Conservation (phyloP, 2,113 vertebrate genomes). For the human (Homo sapiens) region DNA sequence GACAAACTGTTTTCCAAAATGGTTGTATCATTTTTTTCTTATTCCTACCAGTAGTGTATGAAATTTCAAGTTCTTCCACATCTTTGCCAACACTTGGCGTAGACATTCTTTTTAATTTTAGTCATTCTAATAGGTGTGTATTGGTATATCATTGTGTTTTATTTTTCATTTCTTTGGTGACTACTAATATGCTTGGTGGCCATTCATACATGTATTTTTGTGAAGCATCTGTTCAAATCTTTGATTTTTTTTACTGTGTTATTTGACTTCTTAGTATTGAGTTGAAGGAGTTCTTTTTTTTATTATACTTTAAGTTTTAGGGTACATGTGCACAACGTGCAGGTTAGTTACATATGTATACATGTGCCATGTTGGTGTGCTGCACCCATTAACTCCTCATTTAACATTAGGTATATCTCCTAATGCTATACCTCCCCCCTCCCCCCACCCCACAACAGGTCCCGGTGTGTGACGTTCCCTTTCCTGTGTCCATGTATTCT, state of each 20-base stretch:
- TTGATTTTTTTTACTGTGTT: background rate
- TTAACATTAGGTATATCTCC: too few relatives aligned
- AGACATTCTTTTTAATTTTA: background rate
- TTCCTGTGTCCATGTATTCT: too few relatives aligned
- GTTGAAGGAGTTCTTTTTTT: background rate
- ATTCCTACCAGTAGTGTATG: background rate
- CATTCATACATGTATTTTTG: background rate
- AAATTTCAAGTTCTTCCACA: background rate
- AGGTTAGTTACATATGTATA: too few relatives aligned
- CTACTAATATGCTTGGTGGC: background rate
- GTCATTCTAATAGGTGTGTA: background rate
- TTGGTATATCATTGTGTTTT: background rate
- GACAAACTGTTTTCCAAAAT: background rate
- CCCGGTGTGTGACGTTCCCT: too few relatives aligned
- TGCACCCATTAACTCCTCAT: too few relatives aligned
- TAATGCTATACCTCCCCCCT: too few relatives aligned
- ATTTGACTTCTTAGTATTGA: constrained; percentile 10
- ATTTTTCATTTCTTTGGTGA: background rate
- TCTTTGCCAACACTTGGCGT: background rate
- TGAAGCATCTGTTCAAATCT: background rate
- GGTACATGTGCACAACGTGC: too few relatives aligned
- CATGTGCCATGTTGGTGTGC: too few relatives aligned
- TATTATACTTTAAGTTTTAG: too few relatives aligned
- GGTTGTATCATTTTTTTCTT: background rate
- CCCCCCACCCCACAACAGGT: too few relatives aligned